Base-by-base conservation (phyloP, 2,888 invertebrate genomes). In the Erebia ligea region DNA sequence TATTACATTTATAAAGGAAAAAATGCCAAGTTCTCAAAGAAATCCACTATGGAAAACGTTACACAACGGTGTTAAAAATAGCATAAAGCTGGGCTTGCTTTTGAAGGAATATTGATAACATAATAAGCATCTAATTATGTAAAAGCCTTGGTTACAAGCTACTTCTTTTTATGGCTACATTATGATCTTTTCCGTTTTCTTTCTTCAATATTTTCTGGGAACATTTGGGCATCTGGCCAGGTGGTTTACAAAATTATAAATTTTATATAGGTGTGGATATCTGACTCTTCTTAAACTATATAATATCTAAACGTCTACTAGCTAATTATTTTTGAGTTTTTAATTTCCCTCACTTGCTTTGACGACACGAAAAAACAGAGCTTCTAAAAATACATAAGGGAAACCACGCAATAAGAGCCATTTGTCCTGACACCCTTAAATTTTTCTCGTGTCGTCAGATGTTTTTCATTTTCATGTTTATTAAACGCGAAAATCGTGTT, bases 1-100 rank as follows among this genome's bases (percentile, higher is more conserved):
- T 67, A 67, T 69, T 64, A 67, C 34, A 34, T 67, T 73, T 57
- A 45, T 57, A 42, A 65, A 59, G 54, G 54, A 56, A 45, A 21
- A 66, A 57, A 66, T 42, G 56, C 21, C n/a, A 56, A 19, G 45
- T 15, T 57, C 17, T 57, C 13, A 50, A 52, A 52, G 15, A 45
- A 48, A 40, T 58, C 40, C 48, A 2, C 40, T 34, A 17, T 34
- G 34, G 40, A 40, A 61, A 61, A 17, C 48, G 45, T 62, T 62
- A 62, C 21, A 62, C 21, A 62, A 62, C 19, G 17, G 19, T 21
- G 21, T 48, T 48, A 21, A 19, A 48, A 62, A 48, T 62, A 62
- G 34, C 34, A 34, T 34, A 34, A 34, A 34, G 13, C 21, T 19
- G 45, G 13, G 13, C 15, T 48, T 48, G 21, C 21, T 62, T 62